Conservation (phyloP, 2,113 vertebrate genomes). For the Probosciger aterrimus region DNA sequence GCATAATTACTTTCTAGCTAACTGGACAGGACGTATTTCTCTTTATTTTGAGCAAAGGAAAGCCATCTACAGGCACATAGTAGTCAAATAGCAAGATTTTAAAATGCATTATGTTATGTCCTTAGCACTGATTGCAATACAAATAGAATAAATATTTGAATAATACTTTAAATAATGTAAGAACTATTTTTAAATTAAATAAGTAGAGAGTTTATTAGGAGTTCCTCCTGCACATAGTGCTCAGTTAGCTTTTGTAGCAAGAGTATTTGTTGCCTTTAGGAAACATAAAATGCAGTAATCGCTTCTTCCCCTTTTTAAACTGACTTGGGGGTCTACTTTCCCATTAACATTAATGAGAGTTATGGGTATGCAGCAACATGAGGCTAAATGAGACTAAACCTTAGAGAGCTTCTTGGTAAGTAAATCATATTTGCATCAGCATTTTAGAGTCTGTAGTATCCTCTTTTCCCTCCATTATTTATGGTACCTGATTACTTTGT, state of each 20-base stretch:
- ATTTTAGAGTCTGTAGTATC: not conserved
- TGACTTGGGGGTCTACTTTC: constrained; percentile 54
- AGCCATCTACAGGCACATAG: not conserved
- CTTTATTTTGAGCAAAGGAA: not conserved
- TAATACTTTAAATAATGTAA: constrained; percentile 48
- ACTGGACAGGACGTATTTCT: constrained; percentile 31
- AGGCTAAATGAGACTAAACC: constrained; percentile 13
- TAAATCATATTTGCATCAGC: constrained; percentile 44
- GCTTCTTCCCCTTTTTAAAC: constrained; percentile 32
- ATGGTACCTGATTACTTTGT: not conserved
- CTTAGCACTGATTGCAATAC: not conserved
- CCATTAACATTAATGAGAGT: constrained; percentile 67
- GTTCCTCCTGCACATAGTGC: not conserved
- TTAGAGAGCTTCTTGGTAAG: constrained; percentile 4
- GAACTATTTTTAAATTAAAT: constrained; percentile 16
- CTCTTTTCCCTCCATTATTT: not conserved
- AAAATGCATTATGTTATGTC: not conserved
- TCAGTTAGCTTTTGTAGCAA: constrained; percentile 4
- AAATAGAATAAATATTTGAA: constrained; percentile 27
- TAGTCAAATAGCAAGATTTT: not conserved
- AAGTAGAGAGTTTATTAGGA: not conserved
- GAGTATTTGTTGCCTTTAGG: constrained; percentile 45
- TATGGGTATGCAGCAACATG: constrained; percentile 16
- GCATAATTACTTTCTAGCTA: constrained; percentile 66
- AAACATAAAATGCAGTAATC: constrained; percentile 52